Percentiles rank a stretch among this genome's conserved stretches.
phyloP scores from a whole-genome alignment of 2,113 vertebrate genomes.

The Corvus moneduloides region DNA sequence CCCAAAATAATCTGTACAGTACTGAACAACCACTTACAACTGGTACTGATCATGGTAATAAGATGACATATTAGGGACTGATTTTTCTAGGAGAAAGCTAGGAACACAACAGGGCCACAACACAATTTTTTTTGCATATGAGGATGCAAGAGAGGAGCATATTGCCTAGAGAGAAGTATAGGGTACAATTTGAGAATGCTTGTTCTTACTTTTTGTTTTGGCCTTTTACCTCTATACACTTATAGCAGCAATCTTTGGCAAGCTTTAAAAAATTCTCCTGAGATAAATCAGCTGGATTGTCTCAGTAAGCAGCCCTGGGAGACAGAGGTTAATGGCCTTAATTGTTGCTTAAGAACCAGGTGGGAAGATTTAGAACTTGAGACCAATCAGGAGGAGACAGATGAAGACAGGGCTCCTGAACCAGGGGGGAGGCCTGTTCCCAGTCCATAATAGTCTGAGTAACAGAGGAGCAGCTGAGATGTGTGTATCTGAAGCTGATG shows the following conservation, averaged over 20 bases:
- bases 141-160: background rate
- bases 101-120: background rate
- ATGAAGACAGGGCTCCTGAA: background rate
- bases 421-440: rapidly evolving
- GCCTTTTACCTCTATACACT: background rate
- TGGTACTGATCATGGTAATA: background rate
- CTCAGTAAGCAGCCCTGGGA: background rate
- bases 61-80: background rate
- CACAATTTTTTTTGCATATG: background rate
- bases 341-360: background rate
- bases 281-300: background rate
- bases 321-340: conserved; percentile 8
- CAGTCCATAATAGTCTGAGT: background rate
- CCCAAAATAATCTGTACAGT: background rate
- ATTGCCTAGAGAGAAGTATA: background rate
- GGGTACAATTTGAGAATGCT: background rate
- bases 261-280: background rate
- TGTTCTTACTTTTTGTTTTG: background rate
- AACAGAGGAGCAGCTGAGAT: background rate
- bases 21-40: background rate
- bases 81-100: background rate
- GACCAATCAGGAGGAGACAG: background rate
- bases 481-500: background rate
- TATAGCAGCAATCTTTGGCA: background rate
- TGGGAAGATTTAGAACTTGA: conserved; percentile 1